Percentiles rank a stretch among this genome's conserved stretches.
These are phyloP conservation scores for Gandaritis pyraliata DNA, from an alignment of 2,888 invertebrate genomes.

Conservation along the genomic window DNA sequence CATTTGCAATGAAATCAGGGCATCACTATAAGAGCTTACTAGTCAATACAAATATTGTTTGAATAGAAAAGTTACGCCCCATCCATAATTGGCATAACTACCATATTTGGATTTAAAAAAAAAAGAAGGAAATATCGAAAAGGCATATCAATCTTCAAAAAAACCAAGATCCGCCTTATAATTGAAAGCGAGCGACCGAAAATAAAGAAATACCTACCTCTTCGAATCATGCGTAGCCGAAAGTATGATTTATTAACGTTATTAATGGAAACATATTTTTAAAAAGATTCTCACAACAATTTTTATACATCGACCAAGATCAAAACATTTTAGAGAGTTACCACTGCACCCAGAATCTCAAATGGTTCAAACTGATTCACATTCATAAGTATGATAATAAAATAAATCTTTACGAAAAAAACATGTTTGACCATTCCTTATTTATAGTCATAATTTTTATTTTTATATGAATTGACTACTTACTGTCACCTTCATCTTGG, in stretches of 20 bases:
- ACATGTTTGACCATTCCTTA: too few relatives aligned
- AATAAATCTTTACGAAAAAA: too few relatives aligned
- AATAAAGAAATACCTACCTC: conserved; percentile 29
- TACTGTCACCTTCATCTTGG: too few relatives aligned
- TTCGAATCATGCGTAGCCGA: conserved; percentile 38
- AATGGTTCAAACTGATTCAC: neutral
- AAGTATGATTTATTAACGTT: conserved; percentile 53
- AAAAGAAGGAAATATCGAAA: neutral
- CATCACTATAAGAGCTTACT: too few relatives aligned
- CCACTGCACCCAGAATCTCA: conserved; percentile 2
- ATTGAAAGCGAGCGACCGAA: conserved; percentile 44
- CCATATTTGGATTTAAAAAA: neutral
- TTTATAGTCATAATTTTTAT: too few relatives aligned
- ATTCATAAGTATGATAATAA: too few relatives aligned
- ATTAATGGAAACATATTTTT: conserved; percentile 48
- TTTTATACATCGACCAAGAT: conserved; percentile 13
- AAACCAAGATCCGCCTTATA: conserved; percentile 27
- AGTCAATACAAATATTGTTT: too few relatives aligned
- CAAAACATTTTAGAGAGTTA: conserved; percentile 33
- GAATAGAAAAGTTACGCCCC: too few relatives aligned
- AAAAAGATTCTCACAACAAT: conserved; percentile 33
- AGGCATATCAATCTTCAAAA: neutral
- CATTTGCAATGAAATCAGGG: too few relatives aligned
- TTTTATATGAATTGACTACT: too few relatives aligned
- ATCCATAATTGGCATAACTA: too few relatives aligned